Percentiles rank a stretch among this genome's conserved stretches.
Conservation (phyloP, 2,113 vertebrate genomes). For the Heliornis fulica region DNA sequence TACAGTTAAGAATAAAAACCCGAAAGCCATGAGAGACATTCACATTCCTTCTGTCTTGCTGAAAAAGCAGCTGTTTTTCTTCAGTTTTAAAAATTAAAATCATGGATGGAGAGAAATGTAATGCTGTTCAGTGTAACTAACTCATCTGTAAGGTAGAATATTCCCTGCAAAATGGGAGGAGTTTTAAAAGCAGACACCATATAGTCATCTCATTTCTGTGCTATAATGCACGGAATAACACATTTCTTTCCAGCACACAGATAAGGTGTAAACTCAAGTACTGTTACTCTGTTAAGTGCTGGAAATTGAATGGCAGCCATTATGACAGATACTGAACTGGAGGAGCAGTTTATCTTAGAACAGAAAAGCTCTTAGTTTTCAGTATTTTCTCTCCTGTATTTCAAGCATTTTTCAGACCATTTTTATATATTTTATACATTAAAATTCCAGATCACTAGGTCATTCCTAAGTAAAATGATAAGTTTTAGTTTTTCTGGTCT, state of each 20-base stretch:
- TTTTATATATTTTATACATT: background rate
- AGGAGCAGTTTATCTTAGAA: background rate
- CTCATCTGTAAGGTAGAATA: background rate
- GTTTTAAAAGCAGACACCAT: background rate
- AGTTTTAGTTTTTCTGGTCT: background rate
- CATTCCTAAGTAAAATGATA: conserved; percentile 29
- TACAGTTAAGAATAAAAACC: background rate
- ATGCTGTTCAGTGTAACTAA: background rate
- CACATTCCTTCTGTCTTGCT: background rate
- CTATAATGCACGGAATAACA: background rate
- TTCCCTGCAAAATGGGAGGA: background rate
- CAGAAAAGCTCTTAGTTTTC: background rate
- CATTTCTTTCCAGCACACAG: background rate
- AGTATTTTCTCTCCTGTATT: background rate
- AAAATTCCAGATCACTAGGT: background rate
- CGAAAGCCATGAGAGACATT: background rate
- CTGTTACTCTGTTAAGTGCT: background rate
- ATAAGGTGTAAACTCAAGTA: background rate
- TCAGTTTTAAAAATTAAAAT: background rate
- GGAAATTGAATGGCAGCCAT: background rate
- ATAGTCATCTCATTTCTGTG: background rate
- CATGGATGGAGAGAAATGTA: background rate
- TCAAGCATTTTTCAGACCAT: background rate
- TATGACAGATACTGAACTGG: background rate
- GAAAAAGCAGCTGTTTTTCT: background rate